Conservation (phyloP, 2,888 invertebrate genomes). For the Eupithecia tripunctaria region DNA sequence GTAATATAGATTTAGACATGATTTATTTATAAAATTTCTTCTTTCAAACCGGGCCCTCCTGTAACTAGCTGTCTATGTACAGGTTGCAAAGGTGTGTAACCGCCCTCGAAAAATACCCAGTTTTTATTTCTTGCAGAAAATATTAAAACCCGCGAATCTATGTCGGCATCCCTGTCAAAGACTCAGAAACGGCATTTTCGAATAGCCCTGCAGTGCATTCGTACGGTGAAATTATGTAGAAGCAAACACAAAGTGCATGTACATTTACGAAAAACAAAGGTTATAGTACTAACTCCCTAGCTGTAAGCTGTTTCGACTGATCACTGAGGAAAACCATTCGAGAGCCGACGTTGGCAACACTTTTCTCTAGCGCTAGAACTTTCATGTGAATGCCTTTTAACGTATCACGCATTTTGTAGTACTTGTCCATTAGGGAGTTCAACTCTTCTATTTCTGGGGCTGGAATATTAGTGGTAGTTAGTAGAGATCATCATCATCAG, state of each 20-base stretch:
- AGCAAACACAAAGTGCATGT: not conserved
- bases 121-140: too few relatives aligned
- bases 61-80: too few relatives aligned
- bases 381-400: slow-evolving; percentile 56
- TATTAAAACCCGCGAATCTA: too few relatives aligned
- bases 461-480: slow-evolving; percentile 40
- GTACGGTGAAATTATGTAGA: too few relatives aligned
- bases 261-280: not conserved
- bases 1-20: too few relatives aligned
- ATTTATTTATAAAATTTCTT: too few relatives aligned
- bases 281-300: slow-evolving; percentile 63
- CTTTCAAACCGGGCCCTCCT: too few relatives aligned
- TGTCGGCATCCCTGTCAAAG: too few relatives aligned
- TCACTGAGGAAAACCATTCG: slow-evolving; percentile 63
- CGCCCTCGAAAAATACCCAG: too few relatives aligned
- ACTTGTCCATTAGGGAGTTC: slow-evolving; percentile 60
- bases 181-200: too few relatives aligned
- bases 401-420: slow-evolving; percentile 67
- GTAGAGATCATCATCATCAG: not conserved
- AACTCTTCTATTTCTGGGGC: slow-evolving; percentile 77
- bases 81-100: too few relatives aligned
- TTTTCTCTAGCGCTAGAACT: slow-evolving; percentile 55
- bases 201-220: too few relatives aligned
- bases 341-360: slow-evolving; percentile 61
- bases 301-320: slow-evolving; percentile 68